Base-by-base conservation (phyloP, 2,113 vertebrate species). In the Genyomyrus donnyi region DNA sequence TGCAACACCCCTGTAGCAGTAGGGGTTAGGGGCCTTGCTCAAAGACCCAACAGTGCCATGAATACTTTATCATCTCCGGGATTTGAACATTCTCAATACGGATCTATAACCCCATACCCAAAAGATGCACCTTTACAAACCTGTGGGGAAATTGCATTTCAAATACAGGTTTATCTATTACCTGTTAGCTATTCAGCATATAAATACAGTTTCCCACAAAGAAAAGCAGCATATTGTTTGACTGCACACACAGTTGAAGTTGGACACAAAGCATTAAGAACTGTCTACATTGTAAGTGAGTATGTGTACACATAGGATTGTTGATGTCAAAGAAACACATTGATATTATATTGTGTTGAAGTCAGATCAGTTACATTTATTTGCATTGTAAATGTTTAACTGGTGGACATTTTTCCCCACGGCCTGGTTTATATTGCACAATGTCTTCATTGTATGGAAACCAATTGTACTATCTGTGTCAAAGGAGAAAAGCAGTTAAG, bases 301-400 rank as follows among this genome's bases (percentile, higher is more conserved):
- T 52, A 52, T 17, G n/a, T 87, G 27, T 56, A 19, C 83, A 85
- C 83, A 85, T 84, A 42, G 66, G 49, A 56, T 56, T 35, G 46
- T 84, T 84, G 70, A 83, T 56, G 50, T 83, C 46, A 27, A 56
- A 84, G 88, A 83, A 89, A 83, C n/a, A 13, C 66, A 39, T 77
- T 48, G n/a, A 50, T 49, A 74, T 89, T 77, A 35, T 49, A 89
- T 48, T 53, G 48, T 80, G 70, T 9, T 83, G 70, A 89, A 83
- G 46, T 52, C 48, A 88, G 88, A 88, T 77, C 48, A 89, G 35
- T 89, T 89, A 74, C 19, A 83, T 84, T 89, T 77, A 53, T 89
- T 89, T 89, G 50, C 49, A 89, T 35, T 87, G 85, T 35, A 53
- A 87, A 87, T 87, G 85, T 87, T 87, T 87, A 53, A 87, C 49